Conservation (phyloP, 2,888 invertebrate genomes). For the Mimas tiliae region DNA sequence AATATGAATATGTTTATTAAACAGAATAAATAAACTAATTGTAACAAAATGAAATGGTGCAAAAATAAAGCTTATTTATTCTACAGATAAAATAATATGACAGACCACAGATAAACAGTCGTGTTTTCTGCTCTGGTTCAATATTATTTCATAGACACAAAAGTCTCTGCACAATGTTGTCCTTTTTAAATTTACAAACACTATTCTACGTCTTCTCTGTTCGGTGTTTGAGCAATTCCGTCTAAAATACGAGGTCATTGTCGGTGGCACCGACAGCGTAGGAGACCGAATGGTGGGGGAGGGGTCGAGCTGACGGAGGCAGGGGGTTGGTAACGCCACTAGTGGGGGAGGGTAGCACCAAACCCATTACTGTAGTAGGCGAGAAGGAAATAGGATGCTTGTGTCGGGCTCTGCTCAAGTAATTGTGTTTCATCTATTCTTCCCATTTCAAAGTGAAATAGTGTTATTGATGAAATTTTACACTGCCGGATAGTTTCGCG, state of each 20-base stretch:
- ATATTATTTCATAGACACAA: conserved; percentile 3
- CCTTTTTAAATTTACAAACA: conserved; percentile 21
- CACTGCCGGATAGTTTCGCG: conserved; percentile 39
- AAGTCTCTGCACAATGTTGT: conserved; percentile 6
- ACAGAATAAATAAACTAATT: no score
- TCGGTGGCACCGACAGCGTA: conserved; percentile 79
- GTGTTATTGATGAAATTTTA: conserved; percentile 53
- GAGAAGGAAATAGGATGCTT: conserved; percentile 80
- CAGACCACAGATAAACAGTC: neutral
- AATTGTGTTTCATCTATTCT: conserved; percentile 79
- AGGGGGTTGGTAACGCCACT: conserved; percentile 53
- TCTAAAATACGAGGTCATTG: conserved; percentile 85
- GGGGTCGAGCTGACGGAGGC: conserved; percentile 50
- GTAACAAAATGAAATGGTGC: no score
- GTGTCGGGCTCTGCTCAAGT: conserved; percentile 78
- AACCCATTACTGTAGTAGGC: conserved; percentile 79
- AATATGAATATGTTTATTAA: no score
- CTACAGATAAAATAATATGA: no score
- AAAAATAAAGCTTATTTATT: no score
- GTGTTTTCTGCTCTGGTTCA: neutral
- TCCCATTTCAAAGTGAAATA: conserved; percentile 62
- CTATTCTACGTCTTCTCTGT: conserved; percentile 78
- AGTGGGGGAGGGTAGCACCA: conserved; percentile 51
- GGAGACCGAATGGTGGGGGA: conserved; percentile 62
- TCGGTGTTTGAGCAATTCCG: conserved; percentile 82